Conservation (phyloP, 2,888 invertebrate genomes). For the Tachystola acroxantha region DNA sequence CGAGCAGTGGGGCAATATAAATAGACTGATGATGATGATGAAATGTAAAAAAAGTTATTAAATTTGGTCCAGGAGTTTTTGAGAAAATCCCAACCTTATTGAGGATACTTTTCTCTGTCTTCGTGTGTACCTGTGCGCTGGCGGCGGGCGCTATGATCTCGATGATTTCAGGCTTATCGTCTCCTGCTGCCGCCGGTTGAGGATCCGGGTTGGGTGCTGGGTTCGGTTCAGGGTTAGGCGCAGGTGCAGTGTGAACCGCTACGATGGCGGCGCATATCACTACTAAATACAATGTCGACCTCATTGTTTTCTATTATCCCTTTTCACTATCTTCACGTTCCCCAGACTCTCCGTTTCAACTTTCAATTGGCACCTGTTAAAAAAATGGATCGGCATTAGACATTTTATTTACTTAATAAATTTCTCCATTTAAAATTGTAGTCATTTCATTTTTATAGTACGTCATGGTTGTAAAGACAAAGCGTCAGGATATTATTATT, state of each 20-base stretch:
- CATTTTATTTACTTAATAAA: too few species aligned
- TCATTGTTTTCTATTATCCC: slow-evolving; percentile 18
- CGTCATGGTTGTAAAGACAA: too few species aligned
- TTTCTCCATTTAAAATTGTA: too few species aligned
- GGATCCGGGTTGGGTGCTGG: slow-evolving; percentile 33
- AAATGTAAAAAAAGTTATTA: too few species aligned
- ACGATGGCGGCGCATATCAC: slow-evolving; percentile 26
- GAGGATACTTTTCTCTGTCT: too few species aligned
- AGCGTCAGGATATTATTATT: too few species aligned
- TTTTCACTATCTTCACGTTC: slow-evolving; percentile 1
- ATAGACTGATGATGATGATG: too few species aligned
- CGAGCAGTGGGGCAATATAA: too few species aligned
- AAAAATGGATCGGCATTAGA: too few species aligned
- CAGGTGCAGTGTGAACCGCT: slow-evolving; percentile 31
- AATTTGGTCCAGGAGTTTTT: too few species aligned
- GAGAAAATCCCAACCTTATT: too few species aligned
- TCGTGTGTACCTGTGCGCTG: slow-evolving; percentile 72
- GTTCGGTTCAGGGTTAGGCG: slow-evolving; percentile 33
- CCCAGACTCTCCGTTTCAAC: slow-evolving; percentile 12
- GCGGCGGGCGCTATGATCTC: slow-evolving; percentile 73
- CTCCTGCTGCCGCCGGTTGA: slow-evolving; percentile 40
- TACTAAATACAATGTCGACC: slow-evolving; percentile 25
- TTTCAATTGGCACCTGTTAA: slow-evolving; percentile 11
- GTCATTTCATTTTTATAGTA: too few species aligned
- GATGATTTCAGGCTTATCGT: slow-evolving; percentile 65